Evolutionary conservation across 2,113 vertebrate species (phyloP).

Genomic region (human): DNA sequence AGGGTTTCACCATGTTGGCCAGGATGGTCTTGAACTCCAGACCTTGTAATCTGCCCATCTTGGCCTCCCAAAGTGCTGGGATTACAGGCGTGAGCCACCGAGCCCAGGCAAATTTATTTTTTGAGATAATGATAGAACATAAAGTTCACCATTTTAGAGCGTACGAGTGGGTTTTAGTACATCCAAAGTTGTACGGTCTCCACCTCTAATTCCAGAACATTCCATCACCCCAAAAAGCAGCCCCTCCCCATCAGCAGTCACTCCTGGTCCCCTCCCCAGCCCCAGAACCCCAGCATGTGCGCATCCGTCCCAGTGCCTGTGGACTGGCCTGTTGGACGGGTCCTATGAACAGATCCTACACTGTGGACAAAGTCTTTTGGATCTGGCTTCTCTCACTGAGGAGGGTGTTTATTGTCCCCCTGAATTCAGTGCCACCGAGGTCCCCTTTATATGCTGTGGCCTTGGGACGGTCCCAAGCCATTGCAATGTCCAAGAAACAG

Average conservation of each 20-base stretch:
- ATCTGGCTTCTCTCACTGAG: not conserved
- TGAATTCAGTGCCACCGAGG: too few species aligned
- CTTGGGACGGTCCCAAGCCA: not conserved
- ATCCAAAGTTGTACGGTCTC: accelerated
- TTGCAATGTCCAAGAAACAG: too few species aligned
- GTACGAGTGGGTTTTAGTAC: accelerated
- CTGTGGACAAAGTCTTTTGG: not conserved
- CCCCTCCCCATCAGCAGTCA: not conserved
- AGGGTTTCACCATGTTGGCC: too few species aligned
- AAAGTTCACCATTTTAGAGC: not conserved
- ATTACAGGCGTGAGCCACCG: too few species aligned
- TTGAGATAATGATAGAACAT: not conserved
- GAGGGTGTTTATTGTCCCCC: accelerated
- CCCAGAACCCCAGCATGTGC: not conserved
- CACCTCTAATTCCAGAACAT: not conserved
- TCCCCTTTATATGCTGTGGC: not conserved
- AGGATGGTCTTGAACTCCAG: too few species aligned
- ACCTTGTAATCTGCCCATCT: accelerated
- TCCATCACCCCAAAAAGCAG: not conserved
- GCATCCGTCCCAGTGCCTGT: accelerated
- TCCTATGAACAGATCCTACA: accelerated
- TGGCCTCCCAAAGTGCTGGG: too few species aligned
- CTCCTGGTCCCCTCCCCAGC: not conserved
- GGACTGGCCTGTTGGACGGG: not conserved
- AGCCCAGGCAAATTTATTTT: not conserved